Evolutionary conservation across 2,113 vertebrate species (phyloP).

Genomic region (Phodopus roborovskii): DNA sequence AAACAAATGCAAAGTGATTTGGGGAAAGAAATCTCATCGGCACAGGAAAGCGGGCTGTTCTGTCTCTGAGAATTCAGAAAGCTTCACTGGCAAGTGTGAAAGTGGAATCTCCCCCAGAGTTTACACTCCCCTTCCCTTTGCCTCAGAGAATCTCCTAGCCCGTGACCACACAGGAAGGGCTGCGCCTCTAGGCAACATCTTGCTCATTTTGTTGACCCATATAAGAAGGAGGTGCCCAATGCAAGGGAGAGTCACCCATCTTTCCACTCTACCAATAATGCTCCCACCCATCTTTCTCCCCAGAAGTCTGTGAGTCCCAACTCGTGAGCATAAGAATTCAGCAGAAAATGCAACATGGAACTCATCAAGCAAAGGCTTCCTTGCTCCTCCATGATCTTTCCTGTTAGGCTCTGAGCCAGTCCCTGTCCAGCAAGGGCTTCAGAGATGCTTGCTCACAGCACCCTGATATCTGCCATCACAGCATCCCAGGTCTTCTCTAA

Average conservation of each 20-base stretch:
- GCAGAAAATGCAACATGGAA: neutral
- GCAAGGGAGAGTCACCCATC: neutral
- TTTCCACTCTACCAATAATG: neutral
- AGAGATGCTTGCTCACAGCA: neutral
- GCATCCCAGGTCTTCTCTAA: neutral
- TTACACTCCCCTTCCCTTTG: neutral
- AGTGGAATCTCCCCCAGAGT: neutral
- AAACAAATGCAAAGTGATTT: slow-evolving; percentile 29
- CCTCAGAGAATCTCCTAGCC: neutral
- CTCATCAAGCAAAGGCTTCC: neutral
- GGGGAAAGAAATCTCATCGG: neutral
- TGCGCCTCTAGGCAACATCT: neutral
- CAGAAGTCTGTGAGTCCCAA: neutral
- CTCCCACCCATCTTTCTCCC: neutral
- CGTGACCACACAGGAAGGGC: neutral
- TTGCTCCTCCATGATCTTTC: neutral
- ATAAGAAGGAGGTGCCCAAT: neutral
- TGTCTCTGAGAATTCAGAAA: neutral
- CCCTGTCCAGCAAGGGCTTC: neutral
- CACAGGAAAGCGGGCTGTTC: neutral
- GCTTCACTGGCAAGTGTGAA: neutral
- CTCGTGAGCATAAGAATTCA: neutral
- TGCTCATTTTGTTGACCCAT: neutral
- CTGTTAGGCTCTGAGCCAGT: neutral
- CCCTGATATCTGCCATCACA: neutral